Evolutionary conservation across 2,113 vertebrate genomes (phyloP), one percentile per base, ranked within the genome.

Genomic region (Zapus hudsonius): DNA sequence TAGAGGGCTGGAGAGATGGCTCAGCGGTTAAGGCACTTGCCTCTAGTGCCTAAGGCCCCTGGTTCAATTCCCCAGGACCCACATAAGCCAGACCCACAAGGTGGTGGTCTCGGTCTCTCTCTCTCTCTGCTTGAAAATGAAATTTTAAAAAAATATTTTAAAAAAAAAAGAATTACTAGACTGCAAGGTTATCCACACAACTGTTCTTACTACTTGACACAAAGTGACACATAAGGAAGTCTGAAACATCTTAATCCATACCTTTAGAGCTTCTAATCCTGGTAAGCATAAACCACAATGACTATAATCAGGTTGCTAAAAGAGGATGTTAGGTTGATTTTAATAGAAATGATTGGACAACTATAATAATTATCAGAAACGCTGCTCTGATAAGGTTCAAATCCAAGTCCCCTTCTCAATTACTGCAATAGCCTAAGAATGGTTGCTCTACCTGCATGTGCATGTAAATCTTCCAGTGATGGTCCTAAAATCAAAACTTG

Each of bases 101-200:
- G n/a, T n/a, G n/a, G n/a, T n/a, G n/a, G n/a, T n/a, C n/a, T n/a
- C n/a, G n/a, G n/a, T n/a, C n/a, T n/a, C n/a, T n/a, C 12, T 47
- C 47, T 47, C 47, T 47, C 47, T 47, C 47, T 47, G 47, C 47
- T 47, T 47, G 47, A 47, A 47, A 47, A 47, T 7, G 7, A 47
- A 47, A 47, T 47, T n/a, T n/a, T n/a, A n/a, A n/a, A n/a, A 47
- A 47, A 47, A 8, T 47, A 47, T 8, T 8, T 47, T 47, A 47
- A 47, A 47, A 47, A 47, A 47, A 47, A 47, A 82, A 90, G 31
- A 75, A 74, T 36, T 84, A 70, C 70, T 93, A 13, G 33, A 80
- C 59, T n/a, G 47, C 23, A 87, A 67, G 72, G 75, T 42, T 47
- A 87, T 59, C 82, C 79, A 92, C 52, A 22, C 33, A 91, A 88